Conservation (phyloP, 2,797 vertebrate genomes). For the Cynodonichthys magdalenae region DNA sequence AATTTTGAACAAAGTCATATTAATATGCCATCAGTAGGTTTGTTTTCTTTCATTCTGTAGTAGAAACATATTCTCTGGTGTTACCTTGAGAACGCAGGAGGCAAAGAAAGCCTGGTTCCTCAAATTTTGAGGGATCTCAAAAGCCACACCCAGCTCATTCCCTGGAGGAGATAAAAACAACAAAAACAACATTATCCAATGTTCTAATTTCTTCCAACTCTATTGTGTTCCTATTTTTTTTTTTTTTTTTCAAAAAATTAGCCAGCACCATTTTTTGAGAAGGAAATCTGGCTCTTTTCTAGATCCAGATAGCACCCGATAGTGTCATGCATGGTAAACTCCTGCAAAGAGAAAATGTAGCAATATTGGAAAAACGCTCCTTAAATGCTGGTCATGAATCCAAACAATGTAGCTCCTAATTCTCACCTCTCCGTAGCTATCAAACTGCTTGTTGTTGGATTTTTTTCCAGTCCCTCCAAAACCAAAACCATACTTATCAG, state of each 20-base stretch:
- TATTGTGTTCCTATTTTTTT: neutral
- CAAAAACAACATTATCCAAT: neutral
- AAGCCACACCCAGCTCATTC: constrained; percentile 92
- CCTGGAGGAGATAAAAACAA: constrained; percentile 72
- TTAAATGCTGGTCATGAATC: neutral
- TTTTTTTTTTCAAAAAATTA: neutral
- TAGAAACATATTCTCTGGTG: neutral
- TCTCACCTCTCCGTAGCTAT: constrained; percentile 96
- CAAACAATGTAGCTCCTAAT: neutral
- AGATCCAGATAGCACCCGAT: constrained; percentile 93
- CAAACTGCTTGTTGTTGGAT: constrained; percentile 98
- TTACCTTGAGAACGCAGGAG: constrained; percentile 94
- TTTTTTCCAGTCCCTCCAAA: constrained; percentile 99
- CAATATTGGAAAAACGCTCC: neutral
- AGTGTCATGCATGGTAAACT: constrained; percentile 98
- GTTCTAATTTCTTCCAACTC: neutral
- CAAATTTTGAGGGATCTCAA: constrained; percentile 88
- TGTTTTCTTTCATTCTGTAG: neutral
- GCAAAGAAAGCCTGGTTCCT: constrained; percentile 92
- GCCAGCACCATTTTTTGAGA: constrained; percentile 92
- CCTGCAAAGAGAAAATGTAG: constrained; percentile 73
- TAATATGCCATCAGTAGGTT: neutral
- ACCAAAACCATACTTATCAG: constrained; percentile 95
- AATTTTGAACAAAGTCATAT: neutral
- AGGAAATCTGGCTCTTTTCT: constrained; percentile 89